Percentiles rank a stretch among this genome's conserved stretches.
Evolutionary conservation across 2,113 vertebrate genomes (phyloP).

Genomic region (Fulmarus glacialis): DNA sequence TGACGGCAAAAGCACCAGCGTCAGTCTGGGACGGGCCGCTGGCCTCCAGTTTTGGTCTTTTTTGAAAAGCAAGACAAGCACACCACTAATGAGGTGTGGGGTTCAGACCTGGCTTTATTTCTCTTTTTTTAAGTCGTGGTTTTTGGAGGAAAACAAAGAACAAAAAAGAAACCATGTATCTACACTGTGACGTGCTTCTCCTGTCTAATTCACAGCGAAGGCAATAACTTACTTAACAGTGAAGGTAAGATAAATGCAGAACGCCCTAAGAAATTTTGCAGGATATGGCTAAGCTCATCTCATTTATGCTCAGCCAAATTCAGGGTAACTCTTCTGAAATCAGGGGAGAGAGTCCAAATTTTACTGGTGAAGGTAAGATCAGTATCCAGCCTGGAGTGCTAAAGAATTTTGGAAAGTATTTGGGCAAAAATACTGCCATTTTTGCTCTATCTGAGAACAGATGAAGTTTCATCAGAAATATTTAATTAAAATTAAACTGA

Average conservation of each 20-base stretch:
- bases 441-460: background rate
- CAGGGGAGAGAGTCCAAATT: background rate
- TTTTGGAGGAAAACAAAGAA: background rate
- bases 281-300: background rate
- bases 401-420: background rate
- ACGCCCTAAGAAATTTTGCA: fast-evolving
- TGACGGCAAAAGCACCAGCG: background rate
- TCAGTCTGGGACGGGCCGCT: background rate
- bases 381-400: background rate
- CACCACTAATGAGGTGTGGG: background rate
- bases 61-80: background rate
- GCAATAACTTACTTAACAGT: background rate
- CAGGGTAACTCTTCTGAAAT: background rate
- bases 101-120: background rate
- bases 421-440: background rate
- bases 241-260: background rate
- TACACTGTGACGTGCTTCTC: background rate
- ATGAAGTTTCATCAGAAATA: background rate
- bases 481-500: background rate
- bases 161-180: background rate
- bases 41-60: background rate
- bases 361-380: background rate
- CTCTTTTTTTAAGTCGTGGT: fast-evolving
- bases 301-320: background rate
- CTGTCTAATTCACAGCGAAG: background rate